Percentiles rank a stretch among this genome's conserved stretches.
Evolutionary conservation across 2,888 invertebrate species (phyloP).

Genomic region (Drepana falcataria): DNA sequence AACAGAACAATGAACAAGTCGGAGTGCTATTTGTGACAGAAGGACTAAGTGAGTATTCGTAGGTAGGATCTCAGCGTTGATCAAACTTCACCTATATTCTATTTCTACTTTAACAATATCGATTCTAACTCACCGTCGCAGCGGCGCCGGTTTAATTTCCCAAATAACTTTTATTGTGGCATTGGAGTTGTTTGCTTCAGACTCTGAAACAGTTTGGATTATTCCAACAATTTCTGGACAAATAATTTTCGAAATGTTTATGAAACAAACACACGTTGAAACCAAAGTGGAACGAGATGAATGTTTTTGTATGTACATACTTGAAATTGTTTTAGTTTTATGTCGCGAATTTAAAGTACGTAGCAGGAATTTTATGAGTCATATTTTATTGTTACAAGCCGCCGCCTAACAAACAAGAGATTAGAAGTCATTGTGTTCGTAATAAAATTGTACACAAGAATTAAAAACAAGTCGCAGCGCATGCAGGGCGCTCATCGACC

Average conservation of each 20-base stretch:
- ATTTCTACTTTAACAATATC: slow-evolving; percentile 34
- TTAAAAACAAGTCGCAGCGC: too few species aligned
- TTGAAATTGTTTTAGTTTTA: background rate
- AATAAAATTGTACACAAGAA: too few species aligned
- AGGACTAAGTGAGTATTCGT: background rate
- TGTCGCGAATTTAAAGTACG: background rate
- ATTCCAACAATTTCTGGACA: background rate
- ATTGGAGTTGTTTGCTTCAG: slow-evolving; percentile 14
- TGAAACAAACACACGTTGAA: background rate
- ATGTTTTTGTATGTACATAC: background rate
- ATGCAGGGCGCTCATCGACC: too few species aligned
- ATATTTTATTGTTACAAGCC: background rate
- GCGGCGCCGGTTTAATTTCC: slow-evolving; percentile 51
- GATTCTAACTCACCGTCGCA: slow-evolving; percentile 42
- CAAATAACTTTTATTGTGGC: slow-evolving; percentile 54
- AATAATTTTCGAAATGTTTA: background rate
- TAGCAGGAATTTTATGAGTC: background rate
- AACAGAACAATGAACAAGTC: background rate
- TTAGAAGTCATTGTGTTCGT: too few species aligned
- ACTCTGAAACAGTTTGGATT: slow-evolving; percentile 5
- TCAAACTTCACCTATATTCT: slow-evolving; percentile 36
- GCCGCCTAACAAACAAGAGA: background rate
- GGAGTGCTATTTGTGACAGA: background rate
- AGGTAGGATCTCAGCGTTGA: background rate
- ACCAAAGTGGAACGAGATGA: background rate